phyloP scores from a whole-genome alignment of 2,888 invertebrate species.

The Limnephilus marmoratus region DNA sequence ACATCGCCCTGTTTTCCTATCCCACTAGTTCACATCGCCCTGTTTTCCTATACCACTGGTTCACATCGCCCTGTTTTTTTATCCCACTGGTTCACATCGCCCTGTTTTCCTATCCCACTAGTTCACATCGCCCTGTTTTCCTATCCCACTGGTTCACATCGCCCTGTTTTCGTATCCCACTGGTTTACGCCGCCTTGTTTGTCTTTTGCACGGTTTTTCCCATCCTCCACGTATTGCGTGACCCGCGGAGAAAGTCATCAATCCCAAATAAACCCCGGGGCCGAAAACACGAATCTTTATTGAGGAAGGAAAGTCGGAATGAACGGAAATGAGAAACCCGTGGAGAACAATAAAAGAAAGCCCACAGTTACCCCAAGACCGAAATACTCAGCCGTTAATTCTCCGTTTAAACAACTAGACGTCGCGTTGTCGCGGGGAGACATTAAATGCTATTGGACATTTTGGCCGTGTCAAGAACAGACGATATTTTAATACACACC shows the following conservation, averaged over 20 bases:
- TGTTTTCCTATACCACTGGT: not conserved
- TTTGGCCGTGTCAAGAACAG: not conserved
- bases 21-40: too few species aligned
- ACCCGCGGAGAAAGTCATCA: slow-evolving; percentile 28
- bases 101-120: not conserved
- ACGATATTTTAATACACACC: not conserved
- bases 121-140: not conserved
- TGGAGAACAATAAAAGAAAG: slow-evolving; percentile 37
- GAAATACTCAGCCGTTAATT: not conserved
- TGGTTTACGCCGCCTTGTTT: not conserved
- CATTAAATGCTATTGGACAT: not conserved
- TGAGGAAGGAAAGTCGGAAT: slow-evolving; percentile 32
- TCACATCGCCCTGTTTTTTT: not conserved
- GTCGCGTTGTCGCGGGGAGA: not conserved
- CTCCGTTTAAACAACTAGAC: not conserved
- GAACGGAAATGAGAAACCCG: slow-evolving; percentile 45
- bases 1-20: too few species aligned
- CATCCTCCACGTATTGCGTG: slow-evolving; percentile 26
- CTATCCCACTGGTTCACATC: too few species aligned
- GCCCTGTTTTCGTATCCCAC: not conserved
- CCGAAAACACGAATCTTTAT: slow-evolving; percentile 39
- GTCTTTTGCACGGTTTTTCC: slow-evolving; percentile 8
- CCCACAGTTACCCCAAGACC: not conserved
- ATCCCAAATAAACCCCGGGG: slow-evolving; percentile 31
- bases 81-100: too few species aligned